phyloP scores from a whole-genome alignment of 2,113 vertebrate species.

The Passer montanus region DNA sequence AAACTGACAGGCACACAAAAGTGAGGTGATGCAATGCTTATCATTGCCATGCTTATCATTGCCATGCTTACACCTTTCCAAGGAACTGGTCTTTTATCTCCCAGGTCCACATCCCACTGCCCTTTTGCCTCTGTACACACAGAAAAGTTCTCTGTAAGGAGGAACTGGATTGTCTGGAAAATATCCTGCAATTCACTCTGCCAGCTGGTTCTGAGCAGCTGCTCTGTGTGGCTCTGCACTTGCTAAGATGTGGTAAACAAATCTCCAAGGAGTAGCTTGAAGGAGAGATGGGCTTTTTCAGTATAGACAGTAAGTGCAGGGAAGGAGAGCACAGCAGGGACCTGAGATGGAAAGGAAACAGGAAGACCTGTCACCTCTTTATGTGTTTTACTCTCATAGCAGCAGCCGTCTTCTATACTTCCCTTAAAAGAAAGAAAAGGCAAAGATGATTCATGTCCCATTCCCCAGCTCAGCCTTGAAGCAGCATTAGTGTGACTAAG shows the following conservation, averaged over 20 bases:
- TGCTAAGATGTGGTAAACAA: background rate
- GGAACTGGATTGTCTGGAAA: background rate
- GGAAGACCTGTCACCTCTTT: background rate
- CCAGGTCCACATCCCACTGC: background rate
- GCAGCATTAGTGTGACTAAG: constrained; percentile 41
- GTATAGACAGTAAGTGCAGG: background rate
- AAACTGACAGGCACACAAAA: background rate
- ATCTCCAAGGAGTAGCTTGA: background rate
- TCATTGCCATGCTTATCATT: background rate
- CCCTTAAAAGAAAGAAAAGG: constrained; percentile 49
- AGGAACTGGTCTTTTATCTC: background rate
- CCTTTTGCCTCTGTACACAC: background rate
- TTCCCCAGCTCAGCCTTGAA: constrained; percentile 11
- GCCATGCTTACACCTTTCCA: background rate
- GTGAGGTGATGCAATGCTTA: background rate
- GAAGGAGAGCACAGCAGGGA: background rate
- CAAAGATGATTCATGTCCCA: constrained; percentile 58
- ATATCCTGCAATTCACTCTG: background rate
- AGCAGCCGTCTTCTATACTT: background rate
- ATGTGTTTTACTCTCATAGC: background rate
- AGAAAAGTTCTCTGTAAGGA: background rate
- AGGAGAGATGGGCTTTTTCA: background rate
- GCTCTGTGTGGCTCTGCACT: background rate
- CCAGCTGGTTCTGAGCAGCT: background rate
- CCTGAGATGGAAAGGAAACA: background rate